Conservation (phyloP, 1,140 invertebrate genomes). For the Popillia japonica region DNA sequence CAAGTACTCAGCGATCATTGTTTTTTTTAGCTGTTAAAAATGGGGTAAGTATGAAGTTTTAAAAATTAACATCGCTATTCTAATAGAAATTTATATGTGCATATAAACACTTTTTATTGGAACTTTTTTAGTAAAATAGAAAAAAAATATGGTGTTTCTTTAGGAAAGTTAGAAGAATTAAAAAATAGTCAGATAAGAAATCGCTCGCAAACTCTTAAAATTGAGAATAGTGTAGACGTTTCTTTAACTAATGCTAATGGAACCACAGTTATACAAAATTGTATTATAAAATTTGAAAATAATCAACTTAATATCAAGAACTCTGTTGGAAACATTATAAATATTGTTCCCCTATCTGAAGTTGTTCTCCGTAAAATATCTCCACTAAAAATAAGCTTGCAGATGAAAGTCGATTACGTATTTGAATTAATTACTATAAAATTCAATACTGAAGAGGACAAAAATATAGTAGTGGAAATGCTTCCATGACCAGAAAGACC, state of each 20-base stretch:
- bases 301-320: not conserved
- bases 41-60: constrained; percentile 6
- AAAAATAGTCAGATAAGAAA: not conserved
- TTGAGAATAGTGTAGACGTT: not conserved
- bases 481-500: not conserved
- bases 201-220: not conserved
- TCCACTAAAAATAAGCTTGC: not conserved
- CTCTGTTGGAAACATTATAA: not conserved
- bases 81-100: constrained; percentile 2
- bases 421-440: not conserved
- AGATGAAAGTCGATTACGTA: not conserved
- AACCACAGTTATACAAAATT: not conserved
- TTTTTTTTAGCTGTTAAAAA: not conserved
- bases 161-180: not conserved
- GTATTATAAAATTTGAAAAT: not conserved
- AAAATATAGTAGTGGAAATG: not conserved
- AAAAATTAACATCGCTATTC: not conserved
- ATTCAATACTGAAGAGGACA: not conserved
- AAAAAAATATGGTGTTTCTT: constrained; percentile 12
- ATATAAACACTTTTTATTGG: constrained; percentile 2
- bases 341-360: not conserved
- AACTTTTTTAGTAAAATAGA: constrained; percentile 6
- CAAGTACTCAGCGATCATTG: not conserved
- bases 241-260: not conserved
- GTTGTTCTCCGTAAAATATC: not conserved